These are phyloP conservation scores for Philypnodon macrostomus DNA, from an alignment of 2,797 vertebrate species.

Conservation along the genomic window DNA sequence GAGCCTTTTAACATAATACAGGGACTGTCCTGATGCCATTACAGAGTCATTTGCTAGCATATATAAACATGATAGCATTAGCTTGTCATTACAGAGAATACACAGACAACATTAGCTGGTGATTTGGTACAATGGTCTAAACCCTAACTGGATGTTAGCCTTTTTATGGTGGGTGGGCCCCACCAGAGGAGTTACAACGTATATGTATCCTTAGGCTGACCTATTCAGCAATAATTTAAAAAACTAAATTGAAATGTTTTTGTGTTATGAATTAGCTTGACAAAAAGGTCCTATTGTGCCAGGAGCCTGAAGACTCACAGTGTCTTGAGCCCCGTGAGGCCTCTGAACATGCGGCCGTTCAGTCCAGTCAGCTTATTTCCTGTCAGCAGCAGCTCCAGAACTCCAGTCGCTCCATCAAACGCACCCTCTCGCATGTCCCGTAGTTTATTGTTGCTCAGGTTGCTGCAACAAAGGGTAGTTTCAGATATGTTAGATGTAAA, in stretches of 20 bases:
- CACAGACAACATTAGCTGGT: constrained; percentile 52
- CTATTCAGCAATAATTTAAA: constrained; percentile 8
- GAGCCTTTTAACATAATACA: constrained; percentile 78
- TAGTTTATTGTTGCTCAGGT: constrained; percentile 95
- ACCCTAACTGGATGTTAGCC: constrained; percentile 43
- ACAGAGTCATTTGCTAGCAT: constrained; percentile 66
- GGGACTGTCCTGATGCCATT: constrained; percentile 73
- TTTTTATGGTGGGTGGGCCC: constrained; percentile 34
- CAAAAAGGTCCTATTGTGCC: no score
- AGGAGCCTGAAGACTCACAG: constrained; percentile 77
- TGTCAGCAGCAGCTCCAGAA: constrained; percentile 90
- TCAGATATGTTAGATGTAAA: no score
- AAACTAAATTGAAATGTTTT: no score
- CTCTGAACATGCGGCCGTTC: constrained; percentile 88
- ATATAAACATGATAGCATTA: constrained; percentile 67
- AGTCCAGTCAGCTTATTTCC: constrained; percentile 89
- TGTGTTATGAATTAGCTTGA: no score
- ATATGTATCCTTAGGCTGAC: constrained; percentile 36
- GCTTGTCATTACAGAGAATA: constrained; percentile 65
- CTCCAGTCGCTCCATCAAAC: constrained; percentile 85
- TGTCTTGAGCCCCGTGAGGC: constrained; percentile 88
- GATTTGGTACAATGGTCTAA: constrained; percentile 40
- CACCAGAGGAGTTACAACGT: constrained; percentile 42
- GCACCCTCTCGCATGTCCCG: constrained; percentile 88
- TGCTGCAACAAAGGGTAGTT: constrained; percentile 71